Evolutionary conservation across 1,140 invertebrate species (phyloP).

Genomic region (Steinernema khuongi): DNA sequence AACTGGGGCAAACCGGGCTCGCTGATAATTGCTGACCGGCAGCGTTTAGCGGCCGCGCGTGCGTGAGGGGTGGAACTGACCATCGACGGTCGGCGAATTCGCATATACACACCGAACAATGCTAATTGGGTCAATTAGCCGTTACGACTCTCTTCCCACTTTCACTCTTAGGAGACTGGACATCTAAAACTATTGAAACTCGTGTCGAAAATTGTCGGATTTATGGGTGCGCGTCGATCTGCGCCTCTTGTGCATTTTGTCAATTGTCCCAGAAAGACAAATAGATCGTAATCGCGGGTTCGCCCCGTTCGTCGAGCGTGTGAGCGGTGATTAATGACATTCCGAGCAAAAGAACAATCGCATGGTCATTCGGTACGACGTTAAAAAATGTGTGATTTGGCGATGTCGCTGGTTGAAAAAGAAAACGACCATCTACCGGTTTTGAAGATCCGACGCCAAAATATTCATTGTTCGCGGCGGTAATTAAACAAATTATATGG

Average conservation of each 20-base stretch:
- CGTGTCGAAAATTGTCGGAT: no score
- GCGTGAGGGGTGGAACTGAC: not conserved
- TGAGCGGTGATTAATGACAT: not conserved
- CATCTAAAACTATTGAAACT: no score
- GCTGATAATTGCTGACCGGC: conserved; percentile 1
- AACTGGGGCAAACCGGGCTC: conserved; percentile 8
- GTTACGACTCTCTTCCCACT: not conserved
- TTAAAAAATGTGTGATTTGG: not conserved
- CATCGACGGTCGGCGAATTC: no score
- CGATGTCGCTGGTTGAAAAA: not conserved
- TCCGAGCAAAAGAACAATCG: not conserved
- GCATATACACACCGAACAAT: not conserved
- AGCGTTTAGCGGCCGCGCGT: not conserved
- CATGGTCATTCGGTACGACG: not conserved
- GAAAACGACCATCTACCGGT: not conserved
- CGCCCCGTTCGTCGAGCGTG: not conserved
- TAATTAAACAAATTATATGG: no score
- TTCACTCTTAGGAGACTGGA: no score
- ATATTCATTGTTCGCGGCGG: no score
- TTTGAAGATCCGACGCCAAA: not conserved
- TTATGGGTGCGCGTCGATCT: not conserved
- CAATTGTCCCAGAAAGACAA: not conserved
- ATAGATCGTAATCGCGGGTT: not conserved
- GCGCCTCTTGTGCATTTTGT: not conserved
- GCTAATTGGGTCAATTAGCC: not conserved